Percentiles rank a stretch among this genome's conserved stretches.
Conservation (phyloP, 2,888 invertebrate species). For the Pecten maximus region DNA sequence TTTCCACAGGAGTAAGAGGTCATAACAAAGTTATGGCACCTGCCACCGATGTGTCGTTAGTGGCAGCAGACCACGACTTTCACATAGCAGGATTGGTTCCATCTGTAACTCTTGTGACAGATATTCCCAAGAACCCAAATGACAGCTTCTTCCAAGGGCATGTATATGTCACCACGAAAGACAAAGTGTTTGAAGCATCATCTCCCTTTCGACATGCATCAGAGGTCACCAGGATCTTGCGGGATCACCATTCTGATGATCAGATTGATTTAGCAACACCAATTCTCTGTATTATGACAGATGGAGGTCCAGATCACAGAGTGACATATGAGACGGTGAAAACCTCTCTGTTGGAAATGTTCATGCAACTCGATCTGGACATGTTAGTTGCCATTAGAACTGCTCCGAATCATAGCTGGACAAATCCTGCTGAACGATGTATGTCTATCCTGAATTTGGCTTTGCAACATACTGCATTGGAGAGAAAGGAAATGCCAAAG, state of each 20-base stretch:
- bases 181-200: conserved; percentile 58
- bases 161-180: conserved; percentile 54
- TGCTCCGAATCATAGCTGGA: conserved; percentile 55
- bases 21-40: conserved; percentile 50
- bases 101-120: conserved; percentile 53
- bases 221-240: conserved; percentile 48
- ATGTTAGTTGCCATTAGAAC: conserved; percentile 52
- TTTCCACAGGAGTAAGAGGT: conserved; percentile 44
- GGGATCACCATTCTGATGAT: conserved; percentile 46
- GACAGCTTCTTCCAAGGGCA: conserved; percentile 54
- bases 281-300: conserved; percentile 53
- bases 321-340: conserved; percentile 50
- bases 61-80: conserved; percentile 58
- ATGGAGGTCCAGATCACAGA: conserved; percentile 59
- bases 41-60: conserved; percentile 1
- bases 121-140: conserved; percentile 46
- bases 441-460: conserved; percentile 56
- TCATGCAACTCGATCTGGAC: conserved; percentile 56
- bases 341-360: conserved; percentile 46
- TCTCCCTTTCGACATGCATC: conserved; percentile 54
- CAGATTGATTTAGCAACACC: conserved; percentile 46
- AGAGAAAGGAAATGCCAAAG: conserved; percentile 45
- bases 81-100: conserved; percentile 54
- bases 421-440: conserved; percentile 56
- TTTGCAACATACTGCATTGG: conserved; percentile 55